Evolutionary conservation across 2,888 invertebrate genomes (phyloP), one percentile per base, ranked within the genome.

Genomic region (Epicampocera succincta): DNA sequence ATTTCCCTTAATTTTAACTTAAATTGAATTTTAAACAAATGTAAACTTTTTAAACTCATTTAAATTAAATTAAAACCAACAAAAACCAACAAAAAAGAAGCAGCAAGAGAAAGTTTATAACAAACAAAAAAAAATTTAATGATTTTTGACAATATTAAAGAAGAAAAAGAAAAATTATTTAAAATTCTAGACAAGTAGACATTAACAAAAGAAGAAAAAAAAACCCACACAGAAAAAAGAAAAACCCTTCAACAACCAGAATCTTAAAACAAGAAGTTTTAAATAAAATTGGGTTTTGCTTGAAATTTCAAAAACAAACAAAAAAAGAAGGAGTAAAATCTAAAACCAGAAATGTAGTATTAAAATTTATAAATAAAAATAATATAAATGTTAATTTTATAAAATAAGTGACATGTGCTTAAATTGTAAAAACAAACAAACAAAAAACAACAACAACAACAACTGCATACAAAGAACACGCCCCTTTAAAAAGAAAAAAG

Each of bases 301-400:
- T 80, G 68, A 74, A 74, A 33, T 56, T 56, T 72, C 19, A 21
- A 61, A 72, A 60, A 68, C 21, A 66, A 40, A 58, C 60, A 42
- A 46, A 60, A 69, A 75, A 15, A 56, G 58, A 46, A 75, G 66
- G 38, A 80, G 71, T 61, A 71, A 80, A 54, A 80, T 72, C 38
- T 76, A 77, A 44, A 84, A 80, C 46, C 73, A 84, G 71, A 83
- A 83, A 79, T 83, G 83, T 84, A 83, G 84, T 84, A 84, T 84
- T 78, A 72, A 61, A 58, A 58, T 48, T 54, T 56, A 21, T 44
- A 74, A 46, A 71, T 58, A 46, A 60, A 72, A 29, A 50, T 52
- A 54, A 19, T 21, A 66, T 63, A 81, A 73, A 84, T 84, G 76
- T 78, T 83, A 83, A 81, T 83, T 84, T 84, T 81, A 83, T 77